phyloP scores from a whole-genome alignment of 1,140 invertebrate genomes.

The Pachyrhynchus sulphureomaculatus region DNA sequence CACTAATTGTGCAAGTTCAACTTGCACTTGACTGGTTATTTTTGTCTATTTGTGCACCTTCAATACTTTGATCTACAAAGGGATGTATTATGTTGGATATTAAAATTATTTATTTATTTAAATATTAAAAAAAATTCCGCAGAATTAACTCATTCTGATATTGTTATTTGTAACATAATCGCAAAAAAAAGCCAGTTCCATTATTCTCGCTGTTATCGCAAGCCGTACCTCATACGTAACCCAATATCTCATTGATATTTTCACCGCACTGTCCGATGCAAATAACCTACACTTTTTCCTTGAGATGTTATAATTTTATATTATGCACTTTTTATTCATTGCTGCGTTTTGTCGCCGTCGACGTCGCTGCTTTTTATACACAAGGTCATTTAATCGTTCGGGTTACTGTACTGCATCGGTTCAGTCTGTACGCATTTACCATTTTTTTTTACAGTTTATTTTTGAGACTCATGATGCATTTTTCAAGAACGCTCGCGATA shows the following conservation, averaged over 20 bases:
- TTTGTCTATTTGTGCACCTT: no score
- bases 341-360: constrained; percentile 6
- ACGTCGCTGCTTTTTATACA: constrained; percentile 13
- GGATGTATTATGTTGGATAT: no score
- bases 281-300: constrained; percentile 17
- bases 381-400: constrained; percentile 6
- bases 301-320: constrained; percentile 17
- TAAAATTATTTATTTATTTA: no score
- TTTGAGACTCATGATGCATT: constrained; percentile 16
- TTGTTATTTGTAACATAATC: no score
- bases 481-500: constrained; percentile 13
- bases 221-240: not conserved
- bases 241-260: constrained; percentile 9
- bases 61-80: no score
- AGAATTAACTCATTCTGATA: no score
- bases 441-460: constrained; percentile 22
- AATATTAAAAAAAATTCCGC: no score
- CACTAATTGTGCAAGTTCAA: no score
- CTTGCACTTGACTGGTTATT: no score
- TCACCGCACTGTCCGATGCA: constrained; percentile 13
- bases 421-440: constrained; percentile 15
- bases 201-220: no score
- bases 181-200: no score
- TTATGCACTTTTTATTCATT: constrained; percentile 11
- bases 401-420: constrained; percentile 10